Base-by-base conservation (phyloP, 2,113 vertebrate species). In the Thermophis baileyi region DNA sequence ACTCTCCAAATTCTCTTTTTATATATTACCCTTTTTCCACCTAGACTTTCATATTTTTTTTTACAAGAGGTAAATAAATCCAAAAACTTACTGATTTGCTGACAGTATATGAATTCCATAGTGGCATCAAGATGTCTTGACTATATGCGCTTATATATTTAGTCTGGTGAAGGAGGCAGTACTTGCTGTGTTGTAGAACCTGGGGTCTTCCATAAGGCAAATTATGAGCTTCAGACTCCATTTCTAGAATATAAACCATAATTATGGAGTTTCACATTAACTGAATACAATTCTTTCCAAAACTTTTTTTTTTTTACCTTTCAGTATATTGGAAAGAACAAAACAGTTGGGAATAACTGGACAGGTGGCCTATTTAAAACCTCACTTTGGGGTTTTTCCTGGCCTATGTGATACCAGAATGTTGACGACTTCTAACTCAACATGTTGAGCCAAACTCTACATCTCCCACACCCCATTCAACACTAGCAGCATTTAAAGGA, bases 71-170 rank as follows among this genome's bases (percentile, higher is more conserved):
- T 49, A 93, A 0, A 1, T 40, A 18, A 88, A 89, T 93, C 91
- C 92, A 87, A 4, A 27, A 89, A 96, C 98, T 95, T 94, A 99
- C 99, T 4, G 97, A 95, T 40, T 96, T 98, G 25, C 96, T 90
- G n/a, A 99, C 3, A 3, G 98, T 99, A 94, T 98, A 99, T 18
- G 99, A 98, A 92, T 96, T 99, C 99, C 99, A 99, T 92, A 99
- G 90, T 0, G 99, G 98, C 98, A 99, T 99, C 93, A 93, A 63
- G 40, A 96, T 91, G 0, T 93, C 55, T 20, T 95, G 91, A 91
- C 97, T 98, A 95, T 98, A 99, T 60, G 95, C 99, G n/a, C 96
- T 98, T 96, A 99, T 92, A 63, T 98, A 99, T 1, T 96, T 98
- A 6, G 96, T 94, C 2, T 99, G 99, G 47, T 97, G 90, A 53